phyloP scores from a whole-genome alignment of 2,888 invertebrate species.

The Camponotus fellah region DNA sequence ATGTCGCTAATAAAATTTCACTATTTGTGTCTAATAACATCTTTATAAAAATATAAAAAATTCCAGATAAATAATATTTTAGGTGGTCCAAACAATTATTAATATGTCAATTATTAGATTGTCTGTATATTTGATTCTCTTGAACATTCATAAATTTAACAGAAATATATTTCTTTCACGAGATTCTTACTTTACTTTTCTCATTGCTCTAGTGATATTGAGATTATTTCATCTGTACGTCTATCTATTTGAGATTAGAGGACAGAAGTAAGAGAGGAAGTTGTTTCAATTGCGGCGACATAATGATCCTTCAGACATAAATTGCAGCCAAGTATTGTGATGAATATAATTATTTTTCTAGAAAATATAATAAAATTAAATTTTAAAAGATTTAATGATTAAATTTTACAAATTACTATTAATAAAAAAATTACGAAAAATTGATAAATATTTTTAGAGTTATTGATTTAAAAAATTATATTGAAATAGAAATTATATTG shows the following conservation, averaged over 20 bases:
- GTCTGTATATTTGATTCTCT: constrained; percentile 25
- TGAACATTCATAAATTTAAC: constrained; percentile 17
- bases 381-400: not conserved
- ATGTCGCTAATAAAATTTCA: constrained; percentile 14
- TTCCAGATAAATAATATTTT: constrained; percentile 29
- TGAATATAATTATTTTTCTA: not conserved
- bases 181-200: not conserved
- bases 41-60: constrained; percentile 35
- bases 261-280: constrained; percentile 37
- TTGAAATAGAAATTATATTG: constrained; percentile 34
- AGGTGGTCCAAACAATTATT: constrained; percentile 13
- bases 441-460: constrained; percentile 46
- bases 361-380: constrained; percentile 8
- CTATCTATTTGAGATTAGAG: constrained; percentile 21
- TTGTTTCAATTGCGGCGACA: constrained; percentile 19
- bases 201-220: not conserved
- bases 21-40: constrained; percentile 14
- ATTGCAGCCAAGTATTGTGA: constrained; percentile 46
- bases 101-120: constrained; percentile 24
- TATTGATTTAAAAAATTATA: constrained; percentile 54
- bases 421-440: constrained; percentile 48
- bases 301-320: constrained; percentile 41
- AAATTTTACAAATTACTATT: constrained; percentile 30
- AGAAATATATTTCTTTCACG: constrained; percentile 26
- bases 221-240: constrained; percentile 5